Percentiles rank a stretch among this genome's conserved stretches.
Evolutionary conservation across 2,797 vertebrate species (phyloP).

Genomic region (Tapera naevia): DNA sequence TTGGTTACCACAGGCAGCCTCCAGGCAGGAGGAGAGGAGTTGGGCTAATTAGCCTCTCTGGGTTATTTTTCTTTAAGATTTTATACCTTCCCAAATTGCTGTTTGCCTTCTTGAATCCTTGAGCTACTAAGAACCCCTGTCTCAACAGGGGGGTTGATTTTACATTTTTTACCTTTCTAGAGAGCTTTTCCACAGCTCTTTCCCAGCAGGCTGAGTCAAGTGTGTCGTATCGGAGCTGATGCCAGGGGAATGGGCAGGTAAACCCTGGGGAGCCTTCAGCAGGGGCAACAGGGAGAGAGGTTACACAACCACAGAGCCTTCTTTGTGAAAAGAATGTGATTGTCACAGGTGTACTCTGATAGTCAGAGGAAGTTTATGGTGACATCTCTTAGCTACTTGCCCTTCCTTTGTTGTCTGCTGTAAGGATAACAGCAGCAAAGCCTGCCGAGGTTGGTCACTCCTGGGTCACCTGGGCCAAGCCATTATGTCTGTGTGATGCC

Average conservation of each 20-base stretch:
- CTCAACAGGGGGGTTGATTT: neutral
- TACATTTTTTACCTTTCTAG: neutral
- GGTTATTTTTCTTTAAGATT: neutral
- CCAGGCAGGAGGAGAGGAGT: neutral
- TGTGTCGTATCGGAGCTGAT: neutral
- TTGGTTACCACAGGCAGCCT: neutral
- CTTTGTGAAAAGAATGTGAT: neutral
- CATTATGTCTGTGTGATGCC: neutral
- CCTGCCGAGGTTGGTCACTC: neutral
- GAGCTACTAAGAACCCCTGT: neutral
- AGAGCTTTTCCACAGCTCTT: neutral
- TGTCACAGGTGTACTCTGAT: neutral
- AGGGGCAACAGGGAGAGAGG: neutral
- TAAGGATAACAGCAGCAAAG: neutral
- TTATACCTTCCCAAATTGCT: neutral
- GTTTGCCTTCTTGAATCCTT: neutral
- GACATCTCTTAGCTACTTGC: neutral
- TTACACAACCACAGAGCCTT: neutral
- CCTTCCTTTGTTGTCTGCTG: neutral
- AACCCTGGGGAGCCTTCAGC: neutral
- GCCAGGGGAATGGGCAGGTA: neutral
- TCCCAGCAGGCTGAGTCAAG: neutral
- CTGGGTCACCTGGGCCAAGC: neutral
- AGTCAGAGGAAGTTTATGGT: neutral
- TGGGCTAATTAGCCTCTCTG: neutral